A percentile compares a stretch with the other conserved stretches of the same genome.
These are phyloP conservation scores for Drosophila recens DNA, from an alignment of 2,888 invertebrate species.

Conservation along the genomic window DNA sequence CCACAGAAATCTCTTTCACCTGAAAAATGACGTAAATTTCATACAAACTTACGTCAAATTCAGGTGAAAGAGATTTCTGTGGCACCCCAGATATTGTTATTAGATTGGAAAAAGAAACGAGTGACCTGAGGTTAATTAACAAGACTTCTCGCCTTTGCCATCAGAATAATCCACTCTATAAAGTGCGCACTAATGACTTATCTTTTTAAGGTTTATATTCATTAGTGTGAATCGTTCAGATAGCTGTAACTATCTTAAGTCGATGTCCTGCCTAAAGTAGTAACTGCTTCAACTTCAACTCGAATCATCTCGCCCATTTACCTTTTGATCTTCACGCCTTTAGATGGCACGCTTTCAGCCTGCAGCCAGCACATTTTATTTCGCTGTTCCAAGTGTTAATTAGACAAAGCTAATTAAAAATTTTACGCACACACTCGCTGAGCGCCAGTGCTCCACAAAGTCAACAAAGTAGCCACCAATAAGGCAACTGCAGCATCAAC, in stretches of 20 bases:
- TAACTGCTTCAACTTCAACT: conserved; percentile 2
- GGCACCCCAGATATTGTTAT: too few species aligned
- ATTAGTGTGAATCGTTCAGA: neutral
- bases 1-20: too few species aligned
- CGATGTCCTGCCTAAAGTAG: neutral
- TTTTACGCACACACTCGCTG: conserved; percentile 68
- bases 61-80: too few species aligned
- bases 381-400: conserved; percentile 72
- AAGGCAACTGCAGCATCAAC: conserved; percentile 20
- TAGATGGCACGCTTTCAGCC: conserved; percentile 69
- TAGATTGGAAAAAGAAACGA: neutral
- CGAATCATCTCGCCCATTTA: conserved; percentile 16
- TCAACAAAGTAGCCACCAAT: conserved; percentile 50
- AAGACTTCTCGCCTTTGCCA: neutral
- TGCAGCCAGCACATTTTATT: conserved; percentile 26
- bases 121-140: neutral
- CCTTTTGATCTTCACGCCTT: conserved; percentile 74
- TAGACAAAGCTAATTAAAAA: conserved; percentile 79
- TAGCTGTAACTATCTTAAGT: neutral
- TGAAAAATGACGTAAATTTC: too few species aligned
- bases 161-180: neutral
- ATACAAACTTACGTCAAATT: too few species aligned
- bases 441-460: conserved; percentile 42
- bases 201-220: neutral
- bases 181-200: neutral